Conservation (phyloP, 2,113 vertebrate genomes). For the Scartelaos histophorus region DNA sequence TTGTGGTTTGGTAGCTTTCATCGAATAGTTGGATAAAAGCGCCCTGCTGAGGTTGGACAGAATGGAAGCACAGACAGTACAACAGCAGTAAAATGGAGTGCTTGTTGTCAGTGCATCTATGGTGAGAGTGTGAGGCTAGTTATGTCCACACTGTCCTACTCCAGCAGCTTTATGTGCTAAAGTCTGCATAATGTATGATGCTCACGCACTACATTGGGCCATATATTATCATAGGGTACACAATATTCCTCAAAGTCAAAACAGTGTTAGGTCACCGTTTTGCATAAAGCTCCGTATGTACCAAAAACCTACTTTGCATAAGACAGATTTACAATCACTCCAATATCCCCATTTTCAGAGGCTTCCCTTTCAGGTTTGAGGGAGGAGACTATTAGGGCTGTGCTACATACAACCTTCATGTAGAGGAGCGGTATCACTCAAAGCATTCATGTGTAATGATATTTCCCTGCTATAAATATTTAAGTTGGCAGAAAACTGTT, state of each 20-base stretch:
- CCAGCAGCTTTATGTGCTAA: slow-evolving; percentile 42
- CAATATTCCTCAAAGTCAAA: slow-evolving; percentile 43
- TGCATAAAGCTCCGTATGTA: slow-evolving; percentile 23
- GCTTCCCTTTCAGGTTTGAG: slow-evolving; percentile 18
- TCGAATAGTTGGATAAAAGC: slow-evolving; percentile 70
- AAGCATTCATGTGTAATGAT: slow-evolving; percentile 50
- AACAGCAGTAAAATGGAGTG: slow-evolving; percentile 34
- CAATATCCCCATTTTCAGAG: slow-evolving; percentile 21
- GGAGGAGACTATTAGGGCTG: slow-evolving; percentile 17
- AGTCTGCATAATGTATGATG: slow-evolving; percentile 70
- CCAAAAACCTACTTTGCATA: slow-evolving; percentile 18
- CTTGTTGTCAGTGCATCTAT: slow-evolving; percentile 19
- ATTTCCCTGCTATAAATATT: slow-evolving; percentile 63
- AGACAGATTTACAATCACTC: slow-evolving; percentile 28
- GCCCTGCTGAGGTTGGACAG: slow-evolving; percentile 58
- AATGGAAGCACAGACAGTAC: slow-evolving; percentile 36
- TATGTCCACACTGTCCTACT: slow-evolving; percentile 54
- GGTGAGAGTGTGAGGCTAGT: slow-evolving; percentile 39
- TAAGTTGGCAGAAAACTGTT: slow-evolving; percentile 55
- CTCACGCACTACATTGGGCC: slow-evolving; percentile 44
- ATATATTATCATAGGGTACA: slow-evolving; percentile 55
- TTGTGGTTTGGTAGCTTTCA: slow-evolving; percentile 73
- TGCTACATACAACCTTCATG: slow-evolving; percentile 40
- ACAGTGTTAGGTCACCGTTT: slow-evolving; percentile 45
- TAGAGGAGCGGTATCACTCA: slow-evolving; percentile 50